Percentiles rank a stretch among this genome's conserved stretches.
Conservation (phyloP, 2,888 invertebrate genomes). For the Epistrophe eligans region DNA sequence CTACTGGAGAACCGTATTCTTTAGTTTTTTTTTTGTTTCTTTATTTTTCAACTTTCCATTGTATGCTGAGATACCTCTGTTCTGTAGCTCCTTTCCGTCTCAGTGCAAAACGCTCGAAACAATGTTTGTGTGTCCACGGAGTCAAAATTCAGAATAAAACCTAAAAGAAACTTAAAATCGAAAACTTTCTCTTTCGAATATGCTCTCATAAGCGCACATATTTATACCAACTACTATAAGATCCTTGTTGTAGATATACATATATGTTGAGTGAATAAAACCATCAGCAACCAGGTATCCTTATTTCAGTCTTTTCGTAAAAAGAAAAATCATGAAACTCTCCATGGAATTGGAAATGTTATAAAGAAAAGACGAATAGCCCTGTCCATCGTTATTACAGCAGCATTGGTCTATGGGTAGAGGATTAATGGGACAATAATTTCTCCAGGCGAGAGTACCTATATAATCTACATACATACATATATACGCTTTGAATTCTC, state of each 20-base stretch:
- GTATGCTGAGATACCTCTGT: conserved; percentile 33
- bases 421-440: conserved; percentile 46
- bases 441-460: conserved; percentile 36
- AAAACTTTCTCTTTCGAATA: conserved; percentile 74
- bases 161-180: conserved; percentile 62
- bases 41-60: conserved; percentile 48
- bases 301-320: neutral
- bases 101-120: conserved; percentile 4
- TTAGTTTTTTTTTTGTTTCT: neutral
- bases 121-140: conserved; percentile 39
- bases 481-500: conserved; percentile 15
- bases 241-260: neutral
- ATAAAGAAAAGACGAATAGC: conserved; percentile 49
- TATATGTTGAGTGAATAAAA: conserved; percentile 26
- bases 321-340: conserved; percentile 43
- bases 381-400: conserved; percentile 44
- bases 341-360: conserved; percentile 42
- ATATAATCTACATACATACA: neutral
- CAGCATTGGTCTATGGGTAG: neutral
- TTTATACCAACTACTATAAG: neutral
- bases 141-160: conserved; percentile 42
- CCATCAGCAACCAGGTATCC: conserved; percentile 16
- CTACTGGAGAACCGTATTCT: conserved; percentile 54
- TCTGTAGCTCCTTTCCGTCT: conserved; percentile 2
- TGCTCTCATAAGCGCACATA: conserved; percentile 40